Evolutionary conservation across 2,888 invertebrate genomes (phyloP).

Genomic region (Unio delphinus): DNA sequence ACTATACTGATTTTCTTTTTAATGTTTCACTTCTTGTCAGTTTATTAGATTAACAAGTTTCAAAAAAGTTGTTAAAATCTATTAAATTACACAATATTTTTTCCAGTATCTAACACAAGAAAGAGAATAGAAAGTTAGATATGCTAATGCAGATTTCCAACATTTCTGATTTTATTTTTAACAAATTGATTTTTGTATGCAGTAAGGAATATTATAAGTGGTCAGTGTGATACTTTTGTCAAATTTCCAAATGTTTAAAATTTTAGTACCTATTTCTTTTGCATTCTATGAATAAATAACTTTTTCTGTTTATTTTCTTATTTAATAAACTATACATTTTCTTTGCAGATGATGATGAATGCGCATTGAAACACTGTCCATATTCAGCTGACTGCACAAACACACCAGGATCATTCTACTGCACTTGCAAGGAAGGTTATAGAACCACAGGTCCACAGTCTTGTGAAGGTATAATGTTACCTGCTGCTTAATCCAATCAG

Average conservation of each 20-base stretch:
- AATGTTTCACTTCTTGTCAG: no score
- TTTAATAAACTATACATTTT: neutral
- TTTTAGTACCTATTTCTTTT: neutral
- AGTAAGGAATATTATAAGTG: no score
- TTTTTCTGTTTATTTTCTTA: neutral
- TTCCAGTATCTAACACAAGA: no score
- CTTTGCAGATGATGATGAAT: slow-evolving; percentile 56
- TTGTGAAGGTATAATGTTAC: slow-evolving; percentile 45
- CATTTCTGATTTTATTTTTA: no score
- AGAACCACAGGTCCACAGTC: slow-evolving; percentile 27
- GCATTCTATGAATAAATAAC: neutral
- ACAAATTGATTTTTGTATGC: no score
- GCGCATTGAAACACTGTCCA: slow-evolving; percentile 42
- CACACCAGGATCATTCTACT: slow-evolving; percentile 53
- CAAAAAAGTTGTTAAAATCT: no score
- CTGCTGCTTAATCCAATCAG: neutral
- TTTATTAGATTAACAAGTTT: no score
- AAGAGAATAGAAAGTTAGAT: no score
- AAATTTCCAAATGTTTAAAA: neutral
- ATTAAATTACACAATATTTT: no score
- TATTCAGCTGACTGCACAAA: slow-evolving; percentile 55
- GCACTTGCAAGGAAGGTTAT: slow-evolving; percentile 60
- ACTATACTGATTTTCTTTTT: no score
- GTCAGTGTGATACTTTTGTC: no score
- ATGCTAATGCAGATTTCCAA: no score